Conservation (phyloP, 2,797 vertebrate species). For the Sebastes hubbsi region DNA sequence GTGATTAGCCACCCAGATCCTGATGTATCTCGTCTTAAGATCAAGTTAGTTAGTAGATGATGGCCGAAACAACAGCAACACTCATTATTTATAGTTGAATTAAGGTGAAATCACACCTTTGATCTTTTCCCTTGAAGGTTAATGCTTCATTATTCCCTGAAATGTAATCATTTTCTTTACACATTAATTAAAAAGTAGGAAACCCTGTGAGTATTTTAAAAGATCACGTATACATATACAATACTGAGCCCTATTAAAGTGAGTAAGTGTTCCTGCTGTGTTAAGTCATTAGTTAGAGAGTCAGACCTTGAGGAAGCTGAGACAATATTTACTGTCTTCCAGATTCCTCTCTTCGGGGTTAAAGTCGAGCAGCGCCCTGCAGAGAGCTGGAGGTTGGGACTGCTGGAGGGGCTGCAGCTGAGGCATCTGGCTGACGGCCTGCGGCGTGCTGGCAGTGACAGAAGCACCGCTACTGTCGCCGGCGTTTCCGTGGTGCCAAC, state of each 20-base stretch:
- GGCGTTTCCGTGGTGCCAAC: slow-evolving; percentile 83
- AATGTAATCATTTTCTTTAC: background rate
- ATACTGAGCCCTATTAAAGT: background rate
- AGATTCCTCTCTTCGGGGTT: slow-evolving; percentile 82
- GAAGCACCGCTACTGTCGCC: slow-evolving; percentile 76
- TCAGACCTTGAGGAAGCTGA: slow-evolving; percentile 88
- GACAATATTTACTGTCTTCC: slow-evolving; percentile 83
- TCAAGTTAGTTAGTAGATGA: background rate
- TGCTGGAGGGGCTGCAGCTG: slow-evolving; percentile 60
- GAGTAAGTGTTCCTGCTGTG: slow-evolving; percentile 3
- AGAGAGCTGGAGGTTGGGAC: slow-evolving; percentile 81
- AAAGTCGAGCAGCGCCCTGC: slow-evolving; percentile 88
- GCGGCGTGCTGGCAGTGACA: slow-evolving; percentile 78
- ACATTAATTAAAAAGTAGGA: background rate
- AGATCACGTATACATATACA: background rate
- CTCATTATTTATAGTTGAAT: background rate
- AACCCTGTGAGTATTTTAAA: background rate
- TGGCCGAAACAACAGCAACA: background rate
- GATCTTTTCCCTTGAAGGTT: background rate
- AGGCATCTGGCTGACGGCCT: slow-evolving; percentile 80
- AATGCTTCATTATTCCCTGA: background rate
- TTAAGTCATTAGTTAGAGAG: slow-evolving; percentile 19
- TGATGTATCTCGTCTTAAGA: background rate
- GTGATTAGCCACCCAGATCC: background rate
- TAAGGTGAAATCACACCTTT: background rate